Evolutionary conservation across 2,888 invertebrate species (phyloP).

Genomic region (Drosophila rubida): DNA sequence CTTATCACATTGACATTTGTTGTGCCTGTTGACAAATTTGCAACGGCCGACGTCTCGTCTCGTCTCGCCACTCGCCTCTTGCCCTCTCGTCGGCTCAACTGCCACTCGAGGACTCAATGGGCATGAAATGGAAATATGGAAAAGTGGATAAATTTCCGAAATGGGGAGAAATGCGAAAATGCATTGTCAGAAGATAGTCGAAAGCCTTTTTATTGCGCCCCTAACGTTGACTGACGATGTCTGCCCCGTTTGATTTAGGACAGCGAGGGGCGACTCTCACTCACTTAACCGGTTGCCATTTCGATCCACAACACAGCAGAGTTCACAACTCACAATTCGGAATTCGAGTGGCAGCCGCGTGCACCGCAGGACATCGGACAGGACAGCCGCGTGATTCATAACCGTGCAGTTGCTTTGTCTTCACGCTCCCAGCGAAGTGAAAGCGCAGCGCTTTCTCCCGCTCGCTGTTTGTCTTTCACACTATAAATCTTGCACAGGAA

Average conservation of each 20-base stretch:
- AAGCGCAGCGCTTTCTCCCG: conserved; percentile 55
- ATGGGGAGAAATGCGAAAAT: conserved; percentile 20
- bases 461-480: conserved; percentile 67
- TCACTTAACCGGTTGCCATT: conserved; percentile 53
- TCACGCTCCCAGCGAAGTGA: conserved; percentile 22
- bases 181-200: conserved; percentile 37
- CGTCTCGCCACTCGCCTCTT: conserved; percentile 4
- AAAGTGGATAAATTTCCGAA: conserved; percentile 5
- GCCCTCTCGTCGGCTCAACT: not conserved
- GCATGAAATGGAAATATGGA: conserved; percentile 56
- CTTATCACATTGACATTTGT: conserved; percentile 74
- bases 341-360: conserved; percentile 47
- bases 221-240: conserved; percentile 41
- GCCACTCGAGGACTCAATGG: conserved; percentile 43
- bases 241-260: conserved; percentile 54
- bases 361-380: conserved; percentile 56
- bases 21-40: conserved; percentile 72
- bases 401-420: conserved; percentile 55
- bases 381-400: conserved; percentile 52
- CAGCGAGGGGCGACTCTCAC: conserved; percentile 1
- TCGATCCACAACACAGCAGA: not conserved
- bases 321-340: conserved; percentile 1
- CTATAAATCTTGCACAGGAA: conserved; percentile 61
- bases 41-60: conserved; percentile 46
- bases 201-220: conserved; percentile 56